A percentile compares a stretch with the other conserved stretches of the same genome.
These are phyloP conservation scores for Vannuccia rotundouncinata DNA, from an alignment of 2,888 invertebrate species.

Conservation along the genomic window DNA sequence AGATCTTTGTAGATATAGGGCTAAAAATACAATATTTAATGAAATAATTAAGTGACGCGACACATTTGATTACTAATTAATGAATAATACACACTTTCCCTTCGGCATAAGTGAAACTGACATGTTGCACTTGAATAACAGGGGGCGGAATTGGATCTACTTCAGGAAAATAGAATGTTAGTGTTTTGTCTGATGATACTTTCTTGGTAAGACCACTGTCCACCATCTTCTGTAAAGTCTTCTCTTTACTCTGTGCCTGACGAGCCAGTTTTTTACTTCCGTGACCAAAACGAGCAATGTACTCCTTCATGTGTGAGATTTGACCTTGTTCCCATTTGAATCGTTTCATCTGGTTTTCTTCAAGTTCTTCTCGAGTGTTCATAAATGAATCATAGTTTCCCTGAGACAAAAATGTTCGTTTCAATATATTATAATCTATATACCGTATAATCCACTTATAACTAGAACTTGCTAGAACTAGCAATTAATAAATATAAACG, in stretches of 20 bases:
- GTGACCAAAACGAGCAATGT: conserved; percentile 97
- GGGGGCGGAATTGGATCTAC: conserved; percentile 96
- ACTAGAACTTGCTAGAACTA: too few relatives aligned
- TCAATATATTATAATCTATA: too few relatives aligned
- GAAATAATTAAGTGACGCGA: neutral
- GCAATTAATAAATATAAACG: too few relatives aligned
- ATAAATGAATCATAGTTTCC: conserved; percentile 93
- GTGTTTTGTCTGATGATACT: conserved; percentile 75
- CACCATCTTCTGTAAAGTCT: conserved; percentile 97
- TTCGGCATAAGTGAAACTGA: conserved; percentile 85
- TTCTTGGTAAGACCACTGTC: conserved; percentile 92
- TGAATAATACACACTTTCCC: too few relatives aligned
- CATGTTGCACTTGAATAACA: conserved; percentile 79
- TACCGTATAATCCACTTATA: too few relatives aligned
- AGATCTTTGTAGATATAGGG: conserved; percentile 92
- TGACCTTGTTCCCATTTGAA: conserved; percentile 99
- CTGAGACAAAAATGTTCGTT: conserved; percentile 55
- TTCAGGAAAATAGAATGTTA: conserved; percentile 88
- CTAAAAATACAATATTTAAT: too few relatives aligned
- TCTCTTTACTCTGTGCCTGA: conserved; percentile 98
- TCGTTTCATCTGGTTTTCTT: conserved; percentile 97
- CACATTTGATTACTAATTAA: too few relatives aligned
- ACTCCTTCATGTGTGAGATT: conserved; percentile 98
- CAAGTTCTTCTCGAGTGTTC: conserved; percentile 80
- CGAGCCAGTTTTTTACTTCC: conserved; percentile 95